A percentile compares a stretch with the other conserved stretches of the same genome.
phyloP scores from a whole-genome alignment of 2,113 vertebrate species.

The Origma solitaria region DNA sequence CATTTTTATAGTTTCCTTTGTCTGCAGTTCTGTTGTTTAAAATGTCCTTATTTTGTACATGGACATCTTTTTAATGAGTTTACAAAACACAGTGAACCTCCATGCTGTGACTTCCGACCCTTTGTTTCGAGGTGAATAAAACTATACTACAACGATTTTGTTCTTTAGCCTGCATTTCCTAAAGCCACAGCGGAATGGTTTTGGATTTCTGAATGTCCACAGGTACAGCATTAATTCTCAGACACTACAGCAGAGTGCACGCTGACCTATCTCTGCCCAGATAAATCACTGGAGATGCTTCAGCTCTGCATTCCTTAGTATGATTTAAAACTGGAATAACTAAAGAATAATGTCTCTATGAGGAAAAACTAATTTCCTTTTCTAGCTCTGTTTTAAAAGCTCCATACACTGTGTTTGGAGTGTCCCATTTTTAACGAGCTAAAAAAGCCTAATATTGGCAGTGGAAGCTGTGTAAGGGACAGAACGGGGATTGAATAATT shows the following conservation, averaged over 20 bases:
- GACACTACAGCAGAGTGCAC: background rate
- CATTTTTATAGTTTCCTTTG: slow-evolving; percentile 27
- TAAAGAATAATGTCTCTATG: background rate
- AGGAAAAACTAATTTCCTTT: background rate
- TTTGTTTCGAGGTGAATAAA: slow-evolving; percentile 42
- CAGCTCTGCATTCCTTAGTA: background rate
- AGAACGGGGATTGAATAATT: background rate
- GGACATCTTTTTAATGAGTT: slow-evolving; percentile 53
- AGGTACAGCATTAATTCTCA: background rate
- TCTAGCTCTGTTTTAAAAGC: background rate
- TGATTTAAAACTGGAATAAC: background rate
- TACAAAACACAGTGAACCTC: slow-evolving; percentile 56
- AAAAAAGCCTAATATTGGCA: background rate
- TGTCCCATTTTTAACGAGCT: background rate
- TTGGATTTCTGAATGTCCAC: background rate
- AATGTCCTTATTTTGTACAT: slow-evolving; percentile 4
- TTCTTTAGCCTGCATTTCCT: background rate
- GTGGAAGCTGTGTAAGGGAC: background rate
- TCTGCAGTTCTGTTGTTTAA: background rate
- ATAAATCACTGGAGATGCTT: background rate
- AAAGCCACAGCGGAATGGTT: background rate
- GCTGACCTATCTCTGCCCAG: background rate
- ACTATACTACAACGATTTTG: background rate
- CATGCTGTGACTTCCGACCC: background rate
- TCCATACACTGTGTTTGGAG: background rate